Conservation (phyloP, 2,113 vertebrate genomes). For the Brachypodius melanocephalos region DNA sequence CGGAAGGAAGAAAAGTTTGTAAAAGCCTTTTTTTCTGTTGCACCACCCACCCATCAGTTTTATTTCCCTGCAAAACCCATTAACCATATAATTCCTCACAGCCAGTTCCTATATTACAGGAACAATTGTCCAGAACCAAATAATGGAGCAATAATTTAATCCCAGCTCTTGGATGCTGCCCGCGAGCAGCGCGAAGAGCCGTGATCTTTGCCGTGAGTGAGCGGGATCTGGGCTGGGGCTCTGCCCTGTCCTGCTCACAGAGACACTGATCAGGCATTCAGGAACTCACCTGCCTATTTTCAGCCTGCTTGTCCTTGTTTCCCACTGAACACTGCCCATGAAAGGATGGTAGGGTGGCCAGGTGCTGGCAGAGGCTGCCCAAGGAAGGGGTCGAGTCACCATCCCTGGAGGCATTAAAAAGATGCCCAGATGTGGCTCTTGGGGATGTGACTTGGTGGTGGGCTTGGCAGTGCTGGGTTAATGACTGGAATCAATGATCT, state of each 20-base stretch:
- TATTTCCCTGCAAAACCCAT: background rate
- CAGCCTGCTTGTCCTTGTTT: background rate
- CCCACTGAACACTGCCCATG: background rate
- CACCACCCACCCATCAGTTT: background rate
- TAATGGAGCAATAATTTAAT: background rate
- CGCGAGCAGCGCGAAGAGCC: rapidly evolving
- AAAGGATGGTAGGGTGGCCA: background rate
- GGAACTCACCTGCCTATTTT: background rate
- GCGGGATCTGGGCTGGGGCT: background rate
- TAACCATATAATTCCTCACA: background rate
- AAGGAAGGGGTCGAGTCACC: background rate
- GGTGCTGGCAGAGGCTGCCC: background rate
- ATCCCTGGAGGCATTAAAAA: background rate
- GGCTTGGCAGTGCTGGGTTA: background rate
- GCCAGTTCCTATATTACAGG: background rate
- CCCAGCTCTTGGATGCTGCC: background rate
- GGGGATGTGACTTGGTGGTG: background rate
- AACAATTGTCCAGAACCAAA: background rate
- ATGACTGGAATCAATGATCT: background rate
- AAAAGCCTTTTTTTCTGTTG: background rate
- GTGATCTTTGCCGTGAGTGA: rapidly evolving
- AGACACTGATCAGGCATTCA: background rate
- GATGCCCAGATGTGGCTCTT: too few species aligned
- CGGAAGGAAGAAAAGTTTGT: background rate
- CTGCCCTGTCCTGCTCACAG: background rate